Evolutionary conservation across 2,113 vertebrate genomes (phyloP).

Genomic region (Xenopus laevis): DNA sequence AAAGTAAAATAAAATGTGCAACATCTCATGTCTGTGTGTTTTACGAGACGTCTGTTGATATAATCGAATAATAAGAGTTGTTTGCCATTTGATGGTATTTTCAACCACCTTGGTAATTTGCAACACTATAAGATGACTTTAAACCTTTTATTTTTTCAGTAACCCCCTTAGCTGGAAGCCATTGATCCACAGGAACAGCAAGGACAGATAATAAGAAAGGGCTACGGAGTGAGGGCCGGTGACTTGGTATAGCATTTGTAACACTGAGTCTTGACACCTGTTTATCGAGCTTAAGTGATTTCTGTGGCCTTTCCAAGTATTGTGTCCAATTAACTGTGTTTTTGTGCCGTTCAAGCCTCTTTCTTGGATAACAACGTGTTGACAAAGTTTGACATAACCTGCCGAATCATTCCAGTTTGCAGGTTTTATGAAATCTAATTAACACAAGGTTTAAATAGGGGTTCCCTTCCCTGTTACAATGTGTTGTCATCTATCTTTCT

Average conservation of each 20-base stretch:
- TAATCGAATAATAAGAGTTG: no score
- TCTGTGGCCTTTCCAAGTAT: constrained; percentile 37
- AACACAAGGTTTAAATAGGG: constrained; percentile 34
- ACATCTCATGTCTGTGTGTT: no score
- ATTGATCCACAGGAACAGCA: background rate
- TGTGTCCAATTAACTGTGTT: constrained; percentile 34
- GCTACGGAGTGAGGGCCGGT: background rate
- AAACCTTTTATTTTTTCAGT: background rate
- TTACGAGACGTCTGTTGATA: no score
- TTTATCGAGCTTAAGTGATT: constrained; percentile 41
- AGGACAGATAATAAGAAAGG: constrained; percentile 5
- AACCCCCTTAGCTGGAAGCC: background rate
- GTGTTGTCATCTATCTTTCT: no score
- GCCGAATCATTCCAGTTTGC: constrained; percentile 2
- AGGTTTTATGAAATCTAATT: constrained; percentile 36
- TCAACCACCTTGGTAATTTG: no score
- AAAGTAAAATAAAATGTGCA: no score
- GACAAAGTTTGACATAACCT: constrained; percentile 41
- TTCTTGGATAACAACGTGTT: constrained; percentile 35
- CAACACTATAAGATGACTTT: no score
- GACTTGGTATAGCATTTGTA: constrained; percentile 14
- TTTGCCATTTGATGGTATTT: no score
- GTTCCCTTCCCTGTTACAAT: constrained; percentile 2
- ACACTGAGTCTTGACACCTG: constrained; percentile 27
- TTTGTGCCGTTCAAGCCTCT: constrained; percentile 33